Evolutionary conservation across 1,140 invertebrate genomes (phyloP), one percentile per base, ranked within the genome.

Genomic region (Bilobella aurantiaca): DNA sequence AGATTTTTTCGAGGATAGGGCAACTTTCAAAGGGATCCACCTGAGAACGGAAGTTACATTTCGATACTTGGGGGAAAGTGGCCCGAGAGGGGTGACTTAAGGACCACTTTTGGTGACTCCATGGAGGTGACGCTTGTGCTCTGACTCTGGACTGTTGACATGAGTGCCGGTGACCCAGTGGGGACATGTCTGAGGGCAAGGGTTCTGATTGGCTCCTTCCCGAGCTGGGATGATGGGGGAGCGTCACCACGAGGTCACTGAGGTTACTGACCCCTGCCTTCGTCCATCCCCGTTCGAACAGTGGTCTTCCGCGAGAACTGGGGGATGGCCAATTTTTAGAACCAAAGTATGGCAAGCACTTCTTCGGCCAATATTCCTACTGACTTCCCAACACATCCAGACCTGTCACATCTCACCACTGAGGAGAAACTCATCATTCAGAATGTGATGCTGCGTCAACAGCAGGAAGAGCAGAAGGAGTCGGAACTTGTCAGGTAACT

Each of bases 391-490:
- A 62, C 59, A 42, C 68, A 70, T 64, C 71, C 71, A 64, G 71
- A 98, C 84, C 85, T 99, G 75, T 96, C 92, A 76, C 94, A 98
- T 81, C 87, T 98, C 75, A 98, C 93, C 74, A 89, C 92, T 74
- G 93, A 98, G 79, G 96, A 98, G 82, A 85, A 95, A 77, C 87
- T 87, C 80, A 96, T 98, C 82, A 98, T 99, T 79, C 91, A 97
- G 80, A 86, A 87, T 75, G 96, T 99, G 73, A 90, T 98, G 81
- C 86, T 93, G 82, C 82, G 96, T 69, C 95, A 98, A 79, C 89
- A 90, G 78, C 90, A 93, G 78, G 96, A 98, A 82, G 96, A 98
- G 80, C 89, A 93, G 77, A 85, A 88, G 73, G 95, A 98, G 79
- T 88, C 90, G 77, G 90, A 94, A 79, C 89, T 95, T 77, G 89